A percentile compares a stretch with the other conserved stretches of the same genome.
These are phyloP conservation scores for Larimichthys crocea DNA, from an alignment of 2,113 vertebrate species.

Conservation along the genomic window DNA sequence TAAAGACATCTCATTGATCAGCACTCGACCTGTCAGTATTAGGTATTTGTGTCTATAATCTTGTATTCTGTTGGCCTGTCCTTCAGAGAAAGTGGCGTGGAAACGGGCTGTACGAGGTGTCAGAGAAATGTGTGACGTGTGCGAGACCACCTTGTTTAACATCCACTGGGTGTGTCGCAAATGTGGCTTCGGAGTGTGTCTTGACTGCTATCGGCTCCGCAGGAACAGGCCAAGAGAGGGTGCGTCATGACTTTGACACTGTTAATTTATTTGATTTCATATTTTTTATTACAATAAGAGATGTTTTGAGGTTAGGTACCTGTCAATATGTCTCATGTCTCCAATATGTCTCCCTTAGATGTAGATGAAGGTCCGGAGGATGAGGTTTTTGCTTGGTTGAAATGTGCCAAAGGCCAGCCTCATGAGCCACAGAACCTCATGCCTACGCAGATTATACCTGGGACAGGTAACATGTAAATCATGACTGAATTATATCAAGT, in stretches of 20 bases:
- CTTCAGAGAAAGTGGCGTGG: constrained; percentile 98
- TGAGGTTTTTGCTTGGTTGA: constrained; percentile 98
- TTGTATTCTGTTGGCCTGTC: neutral
- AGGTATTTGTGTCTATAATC: neutral
- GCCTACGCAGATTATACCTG: constrained; percentile 99
- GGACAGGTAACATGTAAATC: constrained; percentile 88
- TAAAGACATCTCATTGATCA: neutral
- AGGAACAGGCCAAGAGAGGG: constrained; percentile 93
- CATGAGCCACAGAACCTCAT: constrained; percentile 99
- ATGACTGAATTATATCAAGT: neutral
- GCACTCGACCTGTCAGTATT: neutral
- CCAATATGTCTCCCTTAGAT: constrained; percentile 78
- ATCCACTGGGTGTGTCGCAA: constrained; percentile 99
- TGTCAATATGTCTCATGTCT: neutral
- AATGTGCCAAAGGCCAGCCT: constrained; percentile 98
- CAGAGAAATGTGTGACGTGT: constrained; percentile 98
- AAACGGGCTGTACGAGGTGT: constrained; percentile 96
- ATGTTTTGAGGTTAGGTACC: neutral
- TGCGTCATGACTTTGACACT: constrained; percentile 68
- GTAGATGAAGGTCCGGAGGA: constrained; percentile 93
- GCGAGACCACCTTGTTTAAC: constrained; percentile 98
- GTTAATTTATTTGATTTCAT: neutral
- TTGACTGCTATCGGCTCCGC: constrained; percentile 97
- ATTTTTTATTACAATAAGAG: neutral
- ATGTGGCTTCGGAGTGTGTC: constrained; percentile 97